These are phyloP conservation scores for Pygmarrhopalites habei DNA, from an alignment of 1,140 invertebrate genomes.

Conservation along the genomic window DNA sequence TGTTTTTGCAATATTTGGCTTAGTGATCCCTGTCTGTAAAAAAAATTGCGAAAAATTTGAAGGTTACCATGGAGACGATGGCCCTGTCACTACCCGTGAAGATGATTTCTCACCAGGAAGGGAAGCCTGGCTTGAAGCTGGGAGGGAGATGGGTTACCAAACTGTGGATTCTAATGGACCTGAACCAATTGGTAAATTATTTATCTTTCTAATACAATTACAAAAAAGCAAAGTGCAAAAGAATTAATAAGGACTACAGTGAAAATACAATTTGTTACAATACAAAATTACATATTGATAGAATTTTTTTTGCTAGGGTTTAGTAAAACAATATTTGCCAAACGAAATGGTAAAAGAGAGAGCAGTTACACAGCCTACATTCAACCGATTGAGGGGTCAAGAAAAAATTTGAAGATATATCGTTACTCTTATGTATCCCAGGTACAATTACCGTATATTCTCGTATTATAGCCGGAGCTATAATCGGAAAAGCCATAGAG, in stretches of 20 bases:
- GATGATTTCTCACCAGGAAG: background rate
- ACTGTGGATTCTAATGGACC: slow-evolving; percentile 4
- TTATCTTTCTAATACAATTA: background rate
- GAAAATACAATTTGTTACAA: too few species aligned
- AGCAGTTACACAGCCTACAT: slow-evolving; percentile 1
- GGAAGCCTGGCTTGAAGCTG: slow-evolving; percentile 3
- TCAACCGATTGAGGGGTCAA: background rate
- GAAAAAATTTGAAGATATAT: background rate
- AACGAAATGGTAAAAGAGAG: background rate
- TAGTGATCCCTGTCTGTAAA: too few species aligned
- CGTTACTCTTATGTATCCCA: background rate
- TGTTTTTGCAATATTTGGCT: too few species aligned
- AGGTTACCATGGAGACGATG: background rate
- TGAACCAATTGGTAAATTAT: slow-evolving; percentile 4
- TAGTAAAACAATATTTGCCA: background rate
- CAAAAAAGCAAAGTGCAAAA: too few species aligned
- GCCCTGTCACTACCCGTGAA: background rate
- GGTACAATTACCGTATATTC: background rate
- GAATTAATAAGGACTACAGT: too few species aligned
- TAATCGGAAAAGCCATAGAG: too few species aligned
- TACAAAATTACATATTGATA: too few species aligned
- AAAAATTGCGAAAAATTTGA: background rate
- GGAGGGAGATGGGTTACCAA: background rate
- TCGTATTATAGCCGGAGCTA: too few species aligned
- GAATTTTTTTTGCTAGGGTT: background rate